phyloP scores from a whole-genome alignment of 2,888 invertebrate species.

The Machimus rusticus region DNA sequence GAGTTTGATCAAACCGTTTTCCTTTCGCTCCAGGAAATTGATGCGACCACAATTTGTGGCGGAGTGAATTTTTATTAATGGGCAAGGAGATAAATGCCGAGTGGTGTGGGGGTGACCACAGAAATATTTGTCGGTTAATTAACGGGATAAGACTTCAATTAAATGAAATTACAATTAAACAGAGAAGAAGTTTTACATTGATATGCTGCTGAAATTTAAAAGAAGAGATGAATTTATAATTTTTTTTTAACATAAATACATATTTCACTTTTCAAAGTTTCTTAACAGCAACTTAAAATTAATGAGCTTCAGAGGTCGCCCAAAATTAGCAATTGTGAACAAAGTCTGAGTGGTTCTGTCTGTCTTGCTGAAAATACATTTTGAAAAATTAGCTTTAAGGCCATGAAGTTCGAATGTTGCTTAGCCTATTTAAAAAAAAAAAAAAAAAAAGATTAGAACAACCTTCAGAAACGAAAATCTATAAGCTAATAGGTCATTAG shows the following conservation, averaged over 20 bases:
- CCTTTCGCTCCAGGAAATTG: not conserved
- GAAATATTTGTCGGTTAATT: not conserved
- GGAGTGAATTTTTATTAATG: not conserved
- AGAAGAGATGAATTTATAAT: not conserved
- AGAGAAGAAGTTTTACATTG: too few relatives aligned
- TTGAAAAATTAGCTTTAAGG: not conserved
- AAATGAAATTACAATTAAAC: not conserved
- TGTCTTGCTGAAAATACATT: not conserved
- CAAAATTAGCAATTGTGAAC: not conserved
- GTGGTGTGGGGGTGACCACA: not conserved
- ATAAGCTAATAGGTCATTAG: not conserved
- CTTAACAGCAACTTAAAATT: not conserved
- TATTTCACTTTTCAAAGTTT: not conserved
- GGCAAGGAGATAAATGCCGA: not conserved
- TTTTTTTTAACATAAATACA: not conserved
- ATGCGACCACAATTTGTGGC: not conserved
- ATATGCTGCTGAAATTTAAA: too few relatives aligned
- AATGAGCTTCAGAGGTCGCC: not conserved
- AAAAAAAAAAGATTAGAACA: not conserved
- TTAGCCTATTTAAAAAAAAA: not conserved
- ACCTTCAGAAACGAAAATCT: not conserved
- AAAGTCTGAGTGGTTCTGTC: not conserved
- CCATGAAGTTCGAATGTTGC: not conserved
- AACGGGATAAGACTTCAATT: not conserved
- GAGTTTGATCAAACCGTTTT: not conserved